Conservation (phyloP, 2,888 invertebrate species). For the Eupithecia pulchellata region DNA sequence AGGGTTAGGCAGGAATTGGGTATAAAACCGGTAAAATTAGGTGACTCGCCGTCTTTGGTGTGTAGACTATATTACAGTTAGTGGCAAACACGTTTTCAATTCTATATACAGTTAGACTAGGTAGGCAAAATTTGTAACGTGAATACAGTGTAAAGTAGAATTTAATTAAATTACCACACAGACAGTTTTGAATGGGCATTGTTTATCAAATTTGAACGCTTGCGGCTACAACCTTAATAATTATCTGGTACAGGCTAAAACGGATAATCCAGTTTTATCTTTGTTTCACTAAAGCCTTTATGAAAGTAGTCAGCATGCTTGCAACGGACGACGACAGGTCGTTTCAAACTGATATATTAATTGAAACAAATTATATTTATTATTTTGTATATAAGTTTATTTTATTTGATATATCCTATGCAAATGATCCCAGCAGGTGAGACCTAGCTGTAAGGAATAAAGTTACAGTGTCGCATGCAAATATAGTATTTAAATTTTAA, state of each 20-base stretch:
- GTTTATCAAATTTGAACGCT: conserved; percentile 1
- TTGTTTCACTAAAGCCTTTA: neutral
- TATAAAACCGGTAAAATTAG: neutral
- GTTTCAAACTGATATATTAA: neutral
- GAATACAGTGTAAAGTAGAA: neutral
- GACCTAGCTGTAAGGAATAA: too few relatives aligned
- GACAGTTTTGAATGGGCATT: conserved; percentile 11
- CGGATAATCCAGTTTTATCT: neutral
- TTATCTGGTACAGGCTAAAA: neutral
- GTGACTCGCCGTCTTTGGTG: too few relatives aligned
- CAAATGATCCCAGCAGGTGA: too few relatives aligned
- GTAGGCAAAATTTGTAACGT: neutral
- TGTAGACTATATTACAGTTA: too few relatives aligned
- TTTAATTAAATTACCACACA: conserved; percentile 1
- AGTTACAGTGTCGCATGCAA: too few relatives aligned
- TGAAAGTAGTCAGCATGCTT: neutral
- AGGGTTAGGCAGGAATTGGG: neutral
- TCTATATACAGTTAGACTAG: neutral
- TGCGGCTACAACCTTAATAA: neutral
- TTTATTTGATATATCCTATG: too few relatives aligned
- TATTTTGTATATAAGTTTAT: too few relatives aligned
- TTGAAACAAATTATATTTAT: neutral
- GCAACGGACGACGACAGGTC: neutral
- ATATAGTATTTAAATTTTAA: too few relatives aligned
- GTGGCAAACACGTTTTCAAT: too few relatives aligned